phyloP scores from a whole-genome alignment of 2,888 invertebrate species.

The Saturnia pavonia region DNA sequence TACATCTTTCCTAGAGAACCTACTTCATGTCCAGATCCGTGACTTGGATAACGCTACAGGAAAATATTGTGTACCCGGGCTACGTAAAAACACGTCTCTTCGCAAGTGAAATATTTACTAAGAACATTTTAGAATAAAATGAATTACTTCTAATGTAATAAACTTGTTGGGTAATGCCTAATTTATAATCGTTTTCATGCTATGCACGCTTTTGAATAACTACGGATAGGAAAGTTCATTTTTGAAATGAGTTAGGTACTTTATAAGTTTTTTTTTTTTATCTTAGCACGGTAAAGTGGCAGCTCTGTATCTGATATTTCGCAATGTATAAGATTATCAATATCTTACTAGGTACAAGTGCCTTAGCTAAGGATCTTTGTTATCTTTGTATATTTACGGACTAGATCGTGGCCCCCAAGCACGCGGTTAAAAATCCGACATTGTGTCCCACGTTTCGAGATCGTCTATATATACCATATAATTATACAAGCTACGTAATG shows the following conservation, averaged over 20 bases:
- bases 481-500: background rate
- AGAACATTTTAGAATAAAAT: background rate
- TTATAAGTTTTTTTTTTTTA: too few relatives aligned
- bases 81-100: conserved; percentile 11
- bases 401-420: background rate
- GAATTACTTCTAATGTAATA: conserved; percentile 4
- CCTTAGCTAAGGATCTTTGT: background rate
- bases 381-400: background rate
- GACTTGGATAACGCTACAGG: conserved; percentile 31
- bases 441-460: background rate
- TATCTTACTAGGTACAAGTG: background rate
- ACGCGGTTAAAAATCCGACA: background rate
- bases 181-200: too few relatives aligned
- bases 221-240: too few relatives aligned
- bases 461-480: too few relatives aligned
- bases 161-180: background rate
- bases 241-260: too few relatives aligned
- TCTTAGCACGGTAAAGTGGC: too few relatives aligned
- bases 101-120: conserved; percentile 5
- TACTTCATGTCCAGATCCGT: conserved; percentile 39
- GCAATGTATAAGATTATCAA: background rate
- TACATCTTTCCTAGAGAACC: conserved; percentile 44
- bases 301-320: too few relatives aligned
- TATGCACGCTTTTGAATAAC: too few relatives aligned
- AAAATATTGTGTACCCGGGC: conserved; percentile 20